Evolutionary conservation across 64 coral and sea anemone species (phyloP).

Genomic region (Hydrozoanthus tunicans): DNA sequence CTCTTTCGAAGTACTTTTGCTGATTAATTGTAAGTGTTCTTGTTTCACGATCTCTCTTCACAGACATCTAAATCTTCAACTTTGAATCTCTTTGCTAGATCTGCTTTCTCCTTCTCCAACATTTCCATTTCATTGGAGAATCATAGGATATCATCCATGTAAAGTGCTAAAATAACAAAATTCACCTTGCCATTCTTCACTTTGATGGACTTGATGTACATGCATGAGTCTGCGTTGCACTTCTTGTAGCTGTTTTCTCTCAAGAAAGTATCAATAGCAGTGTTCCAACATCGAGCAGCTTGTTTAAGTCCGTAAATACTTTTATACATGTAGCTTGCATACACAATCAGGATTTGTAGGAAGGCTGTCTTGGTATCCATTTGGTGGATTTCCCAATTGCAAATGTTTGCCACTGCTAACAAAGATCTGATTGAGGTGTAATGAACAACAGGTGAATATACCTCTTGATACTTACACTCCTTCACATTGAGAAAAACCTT

Average conservation of each 20-base stretch:
- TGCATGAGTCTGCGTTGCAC: constrained; percentile 1
- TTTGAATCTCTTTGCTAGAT: neutral
- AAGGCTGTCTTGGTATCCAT: constrained; percentile 32
- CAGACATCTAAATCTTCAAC: constrained; percentile 12
- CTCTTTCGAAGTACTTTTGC: neutral
- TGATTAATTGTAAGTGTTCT: constrained; percentile 33
- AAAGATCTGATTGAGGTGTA: constrained; percentile 18
- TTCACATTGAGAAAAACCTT: neutral
- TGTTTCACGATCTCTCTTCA: constrained; percentile 6
- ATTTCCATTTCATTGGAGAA: constrained; percentile 29
- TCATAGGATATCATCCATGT: constrained; percentile 41
- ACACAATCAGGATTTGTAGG: constrained; percentile 26
- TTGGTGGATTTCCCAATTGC: constrained; percentile 8
- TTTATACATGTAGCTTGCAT: constrained; percentile 16
- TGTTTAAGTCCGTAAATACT: constrained; percentile 42
- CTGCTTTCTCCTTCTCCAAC: neutral
- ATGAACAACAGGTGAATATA: constrained; percentile 5
- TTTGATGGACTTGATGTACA: constrained; percentile 42
- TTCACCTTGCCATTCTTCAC: constrained; percentile 19
- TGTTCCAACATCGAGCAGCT: constrained; percentile 43
- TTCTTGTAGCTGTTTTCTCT: constrained; percentile 16
- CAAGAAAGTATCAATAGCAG: constrained; percentile 22
- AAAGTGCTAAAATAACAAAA: constrained; percentile 52
- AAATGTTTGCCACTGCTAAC: constrained; percentile 2
- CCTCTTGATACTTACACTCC: constrained; percentile 1